Evolutionary conservation across 2,888 invertebrate genomes (phyloP).

Genomic region (Spatulosminthurus flaviceps): DNA sequence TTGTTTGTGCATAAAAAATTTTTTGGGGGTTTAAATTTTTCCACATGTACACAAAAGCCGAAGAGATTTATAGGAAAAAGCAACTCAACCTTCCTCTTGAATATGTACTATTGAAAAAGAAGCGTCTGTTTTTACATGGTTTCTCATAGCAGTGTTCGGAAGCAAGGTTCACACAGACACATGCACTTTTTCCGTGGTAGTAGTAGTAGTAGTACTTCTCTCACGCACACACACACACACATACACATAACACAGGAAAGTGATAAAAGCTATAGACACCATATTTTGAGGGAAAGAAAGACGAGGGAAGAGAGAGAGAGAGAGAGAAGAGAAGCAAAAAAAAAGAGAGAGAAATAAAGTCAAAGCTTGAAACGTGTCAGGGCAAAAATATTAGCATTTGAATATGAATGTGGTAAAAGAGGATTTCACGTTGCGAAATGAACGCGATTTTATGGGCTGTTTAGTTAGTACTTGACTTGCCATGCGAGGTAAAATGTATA

Average conservation of each 20-base stretch:
- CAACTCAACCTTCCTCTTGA: not conserved
- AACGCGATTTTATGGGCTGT: conserved; percentile 61
- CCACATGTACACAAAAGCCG: not conserved
- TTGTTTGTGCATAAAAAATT: not conserved
- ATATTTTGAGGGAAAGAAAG: conserved; percentile 28
- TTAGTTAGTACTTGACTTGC: conserved; percentile 52
- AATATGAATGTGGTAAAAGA: conserved; percentile 54
- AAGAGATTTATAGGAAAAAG: not conserved
- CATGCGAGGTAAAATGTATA: conserved; percentile 48
- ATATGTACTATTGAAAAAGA: no score
- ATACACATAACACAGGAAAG: conserved; percentile 22
- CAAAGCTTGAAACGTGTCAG: conserved; percentile 41
- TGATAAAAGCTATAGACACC: conserved; percentile 34
- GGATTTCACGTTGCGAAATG: conserved; percentile 59
- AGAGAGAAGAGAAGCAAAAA: no score
- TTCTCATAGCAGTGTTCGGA: no score
- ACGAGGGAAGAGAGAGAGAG: conserved; percentile 26
- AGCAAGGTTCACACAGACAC: no score
- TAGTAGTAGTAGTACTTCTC: not conserved
- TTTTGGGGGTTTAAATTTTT: not conserved
- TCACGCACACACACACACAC: not conserved
- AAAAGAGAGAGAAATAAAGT: conserved; percentile 39
- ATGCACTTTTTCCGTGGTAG: not conserved
- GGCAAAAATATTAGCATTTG: conserved; percentile 59
- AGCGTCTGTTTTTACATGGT: no score